These are phyloP conservation scores for Acronicta alni DNA, from an alignment of 2,888 invertebrate species.

Conservation along the genomic window DNA sequence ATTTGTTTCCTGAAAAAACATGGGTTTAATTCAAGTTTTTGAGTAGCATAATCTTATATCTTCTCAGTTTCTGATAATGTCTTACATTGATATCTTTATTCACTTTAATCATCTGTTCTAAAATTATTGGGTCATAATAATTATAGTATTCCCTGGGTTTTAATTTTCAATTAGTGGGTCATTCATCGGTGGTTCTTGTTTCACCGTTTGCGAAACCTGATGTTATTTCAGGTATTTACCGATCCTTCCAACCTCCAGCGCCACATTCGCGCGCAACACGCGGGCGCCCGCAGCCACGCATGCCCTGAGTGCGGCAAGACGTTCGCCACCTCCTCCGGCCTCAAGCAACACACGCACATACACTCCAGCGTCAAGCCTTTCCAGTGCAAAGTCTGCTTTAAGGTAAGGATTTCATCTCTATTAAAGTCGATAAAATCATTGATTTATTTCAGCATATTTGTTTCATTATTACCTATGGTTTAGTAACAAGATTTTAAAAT, in stretches of 20 bases:
- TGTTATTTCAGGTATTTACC: conserved; percentile 95
- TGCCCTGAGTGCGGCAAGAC: conserved; percentile 99
- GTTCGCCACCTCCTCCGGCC: conserved; percentile 98
- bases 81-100: background rate
- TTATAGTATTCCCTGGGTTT: conserved; percentile 36
- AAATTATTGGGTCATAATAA: conserved; percentile 30
- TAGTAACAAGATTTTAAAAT: too few species aligned
- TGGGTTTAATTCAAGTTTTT: conserved; percentile 40
- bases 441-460: too few species aligned
- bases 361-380: conserved; percentile 99
- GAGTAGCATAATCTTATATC: conserved; percentile 10
- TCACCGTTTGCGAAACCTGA: conserved; percentile 85
- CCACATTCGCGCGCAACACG: conserved; percentile 98
- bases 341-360: conserved; percentile 99
- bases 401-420: conserved; percentile 87
- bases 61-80: conserved; percentile 21
- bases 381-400: conserved; percentile 98
- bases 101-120: background rate
- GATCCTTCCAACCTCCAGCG: conserved; percentile 99
- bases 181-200: conserved; percentile 54
- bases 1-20: conserved; percentile 45
- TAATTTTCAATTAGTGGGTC: conserved; percentile 50
- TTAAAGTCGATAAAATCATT: background rate
- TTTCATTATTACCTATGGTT: too few species aligned
- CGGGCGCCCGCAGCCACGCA: conserved; percentile 98